Percentiles rank a stretch among this genome's conserved stretches.
These are phyloP conservation scores for Notolepis coatsorum DNA, from an alignment of 2,797 vertebrate species.

Conservation along the genomic window DNA sequence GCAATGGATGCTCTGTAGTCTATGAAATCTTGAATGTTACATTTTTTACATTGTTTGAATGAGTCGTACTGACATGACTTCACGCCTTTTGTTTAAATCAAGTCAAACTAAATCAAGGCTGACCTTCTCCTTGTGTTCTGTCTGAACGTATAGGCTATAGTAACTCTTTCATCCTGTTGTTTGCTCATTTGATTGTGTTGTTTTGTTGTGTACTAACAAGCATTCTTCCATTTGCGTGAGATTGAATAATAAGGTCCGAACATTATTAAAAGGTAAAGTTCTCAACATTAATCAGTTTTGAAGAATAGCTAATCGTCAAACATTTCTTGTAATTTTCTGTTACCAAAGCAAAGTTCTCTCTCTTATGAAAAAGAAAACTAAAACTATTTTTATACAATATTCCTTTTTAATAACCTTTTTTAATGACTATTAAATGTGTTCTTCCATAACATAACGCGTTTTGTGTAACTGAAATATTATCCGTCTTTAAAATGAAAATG, in stretches of 20 bases:
- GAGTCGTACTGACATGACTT: too few species aligned
- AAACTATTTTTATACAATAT: slow-evolving; percentile 44
- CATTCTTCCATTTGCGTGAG: neutral
- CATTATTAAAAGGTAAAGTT: neutral
- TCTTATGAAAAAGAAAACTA: slow-evolving; percentile 3
- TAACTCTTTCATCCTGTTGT: too few species aligned
- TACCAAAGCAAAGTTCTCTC: slow-evolving; percentile 13
- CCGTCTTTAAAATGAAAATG: too few species aligned
- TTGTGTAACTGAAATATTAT: slow-evolving; percentile 4
- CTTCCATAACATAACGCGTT: slow-evolving; percentile 18
- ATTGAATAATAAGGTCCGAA: slow-evolving; percentile 6
- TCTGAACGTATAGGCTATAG: too few species aligned
- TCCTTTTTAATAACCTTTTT: slow-evolving; percentile 25
- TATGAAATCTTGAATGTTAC: too few species aligned
- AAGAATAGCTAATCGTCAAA: neutral
- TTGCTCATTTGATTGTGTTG: slow-evolving; percentile 11
- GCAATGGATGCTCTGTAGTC: too few species aligned
- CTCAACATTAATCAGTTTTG: neutral
- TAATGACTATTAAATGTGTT: slow-evolving; percentile 53
- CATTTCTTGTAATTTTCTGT: neutral
- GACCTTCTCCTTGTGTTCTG: too few species aligned
- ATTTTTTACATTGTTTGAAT: too few species aligned
- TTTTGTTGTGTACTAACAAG: neutral
- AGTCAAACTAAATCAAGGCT: too few species aligned
- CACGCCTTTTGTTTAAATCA: too few species aligned